Evolutionary conservation across 2,113 vertebrate species (phyloP), one percentile per base, ranked within the genome.

Genomic region (Salvelinus namaycush): DNA sequence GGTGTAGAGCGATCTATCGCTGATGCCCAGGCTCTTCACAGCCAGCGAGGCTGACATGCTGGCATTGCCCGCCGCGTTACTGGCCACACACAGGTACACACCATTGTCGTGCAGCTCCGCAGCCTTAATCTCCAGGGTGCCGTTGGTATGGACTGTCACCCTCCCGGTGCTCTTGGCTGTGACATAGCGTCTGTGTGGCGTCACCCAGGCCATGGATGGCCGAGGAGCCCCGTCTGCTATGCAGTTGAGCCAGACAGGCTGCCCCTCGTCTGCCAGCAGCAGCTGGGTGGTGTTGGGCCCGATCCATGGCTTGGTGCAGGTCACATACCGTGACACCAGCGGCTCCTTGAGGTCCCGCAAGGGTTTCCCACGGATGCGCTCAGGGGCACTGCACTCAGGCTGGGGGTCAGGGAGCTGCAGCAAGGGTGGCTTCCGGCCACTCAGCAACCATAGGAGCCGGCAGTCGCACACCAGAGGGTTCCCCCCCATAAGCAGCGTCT

Each of bases 401-500:
- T 96, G 97, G 82, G 94, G 90, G 70, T 96, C 94, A 81, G 96
- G 92, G 76, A 97, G 96, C 80, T 96, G 96, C 86, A 99, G 90
- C 71, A 95, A 89, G 79, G 95, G 94, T 54, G 95, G 96, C 83
- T 96, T 95, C 72, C 96, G 95, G 81, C 78, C 87, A 54, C 81
- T 90, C 91, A 99, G 96, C 54, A 99, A 93, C 97, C 97, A 99
- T 62, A 98, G 94, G 74, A 99, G 92, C 67, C 97, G 95, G 77
- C 97, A 99, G 91, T 99, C 97, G 0, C 97, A 99, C 77, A 97
- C 97, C 77, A 99, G 90, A 0, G 97, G 97, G 84, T 99, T 99
- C 79, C 94, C 93, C 81, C 97, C 96, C 20, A 99, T 92, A 86
- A 96, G 95, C 51, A 99, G 96, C 0, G 93, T 96, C 90, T 96